These are phyloP conservation scores for Aplidium turbinatum DNA, from an alignment of 23 tunicate species.

Conservation along the genomic window DNA sequence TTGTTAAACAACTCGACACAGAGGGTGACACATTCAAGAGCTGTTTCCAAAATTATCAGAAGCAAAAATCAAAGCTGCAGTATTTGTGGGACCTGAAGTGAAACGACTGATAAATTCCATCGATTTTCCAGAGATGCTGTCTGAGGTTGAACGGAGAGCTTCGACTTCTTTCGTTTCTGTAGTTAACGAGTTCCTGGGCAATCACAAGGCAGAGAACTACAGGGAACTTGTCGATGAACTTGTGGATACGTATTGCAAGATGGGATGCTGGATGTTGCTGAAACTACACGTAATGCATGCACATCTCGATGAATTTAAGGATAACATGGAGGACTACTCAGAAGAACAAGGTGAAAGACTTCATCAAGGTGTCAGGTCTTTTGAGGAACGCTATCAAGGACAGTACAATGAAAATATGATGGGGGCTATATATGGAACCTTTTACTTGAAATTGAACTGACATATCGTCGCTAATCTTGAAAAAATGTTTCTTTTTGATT, in stretches of 20 bases:
- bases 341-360: slow-evolving; percentile 11
- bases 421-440: no score
- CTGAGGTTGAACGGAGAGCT: slow-evolving; percentile 43
- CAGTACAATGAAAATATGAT: no score
- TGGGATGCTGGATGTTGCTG: slow-evolving; percentile 42
- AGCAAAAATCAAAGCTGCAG: slow-evolving; percentile 39
- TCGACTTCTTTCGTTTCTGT: slow-evolving; percentile 36
- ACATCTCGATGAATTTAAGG: slow-evolving; percentile 36
- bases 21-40: slow-evolving; percentile 40
- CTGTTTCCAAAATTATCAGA: slow-evolving; percentile 31
- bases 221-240: slow-evolving; percentile 32
- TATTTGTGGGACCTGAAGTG: slow-evolving; percentile 44
- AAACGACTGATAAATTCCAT: slow-evolving; percentile 36
- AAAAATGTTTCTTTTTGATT: no score
- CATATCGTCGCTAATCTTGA: no score
- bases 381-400: no score
- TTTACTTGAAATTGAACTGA: no score
- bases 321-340: slow-evolving; percentile 36
- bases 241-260: slow-evolving; percentile 33
- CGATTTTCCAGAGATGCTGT: slow-evolving; percentile 28
- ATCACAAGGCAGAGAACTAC: slow-evolving; percentile 41
- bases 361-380: no score
- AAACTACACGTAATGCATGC: slow-evolving; percentile 27
- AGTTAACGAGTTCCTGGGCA: slow-evolving; percentile 37
- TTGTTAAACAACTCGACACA: slow-evolving; percentile 32